Conservation (phyloP, 2,888 invertebrate species). For the Callimorpha dominula region DNA sequence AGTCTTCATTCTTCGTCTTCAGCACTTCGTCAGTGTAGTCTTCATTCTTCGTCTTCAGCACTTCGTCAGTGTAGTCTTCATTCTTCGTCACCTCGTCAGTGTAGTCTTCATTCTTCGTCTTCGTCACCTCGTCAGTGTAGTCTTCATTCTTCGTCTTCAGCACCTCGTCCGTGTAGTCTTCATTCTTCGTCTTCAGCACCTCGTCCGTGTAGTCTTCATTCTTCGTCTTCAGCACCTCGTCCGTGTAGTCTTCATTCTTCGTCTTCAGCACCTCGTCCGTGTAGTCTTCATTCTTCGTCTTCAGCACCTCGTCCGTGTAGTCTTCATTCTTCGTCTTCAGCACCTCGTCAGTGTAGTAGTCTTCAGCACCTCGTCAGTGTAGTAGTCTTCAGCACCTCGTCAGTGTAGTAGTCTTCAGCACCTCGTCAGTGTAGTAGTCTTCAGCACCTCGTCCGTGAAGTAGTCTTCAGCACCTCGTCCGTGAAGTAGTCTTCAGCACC, state of each 20-base stretch:
- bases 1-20: not conserved
- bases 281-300: too few species aligned
- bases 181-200: not conserved
- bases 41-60: too few species aligned
- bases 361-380: slow-evolving; percentile 13
- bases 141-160: slow-evolving; percentile 23
- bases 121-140: slow-evolving; percentile 10
- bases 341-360: not conserved
- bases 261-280: too few species aligned
- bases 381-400: slow-evolving; percentile 2
- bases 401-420: not conserved
- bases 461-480: not conserved
- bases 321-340: slow-evolving; percentile 1
- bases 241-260: not conserved
- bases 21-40: not conserved
- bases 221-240: not conserved
- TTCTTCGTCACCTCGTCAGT: slow-evolving; percentile 12
- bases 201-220: slow-evolving; percentile 8
- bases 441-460: slow-evolving; percentile 15
- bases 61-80: slow-evolving; percentile 16
- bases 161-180: slow-evolving; percentile 17
- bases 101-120: slow-evolving; percentile 1
- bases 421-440: slow-evolving; percentile 14
- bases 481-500: too few species aligned
- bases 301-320: too few species aligned